These are phyloP conservation scores for Caenorhabditis tropicalis DNA, from an alignment of 1,140 invertebrate species.

Conservation along the genomic window DNA sequence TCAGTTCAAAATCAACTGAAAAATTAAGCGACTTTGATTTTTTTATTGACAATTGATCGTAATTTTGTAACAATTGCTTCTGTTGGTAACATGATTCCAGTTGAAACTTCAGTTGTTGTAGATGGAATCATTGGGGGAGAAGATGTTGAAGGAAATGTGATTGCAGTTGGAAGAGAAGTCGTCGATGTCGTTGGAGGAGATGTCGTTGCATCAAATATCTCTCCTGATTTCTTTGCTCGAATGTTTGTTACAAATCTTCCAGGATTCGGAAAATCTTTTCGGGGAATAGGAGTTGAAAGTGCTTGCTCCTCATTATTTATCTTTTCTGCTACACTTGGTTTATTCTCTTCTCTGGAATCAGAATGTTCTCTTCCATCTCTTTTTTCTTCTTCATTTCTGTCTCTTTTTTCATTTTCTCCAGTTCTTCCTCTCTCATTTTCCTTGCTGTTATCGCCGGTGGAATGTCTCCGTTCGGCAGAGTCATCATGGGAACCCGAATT, in stretches of 20 bases:
- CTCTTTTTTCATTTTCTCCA: not conserved
- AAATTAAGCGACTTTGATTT: constrained; percentile 17
- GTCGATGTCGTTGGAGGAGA: not conserved
- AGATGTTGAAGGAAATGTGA: not conserved
- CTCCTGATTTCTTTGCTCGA: constrained; percentile 20
- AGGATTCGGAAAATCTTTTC: constrained; percentile 6
- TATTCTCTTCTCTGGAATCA: not conserved
- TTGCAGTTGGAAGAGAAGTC: not conserved
- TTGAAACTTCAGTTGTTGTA: not conserved
- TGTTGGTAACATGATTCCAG: constrained; percentile 12
- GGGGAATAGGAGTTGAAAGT: not conserved
- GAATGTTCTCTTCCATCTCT: not conserved
- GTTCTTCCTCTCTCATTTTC: constrained; percentile 31
- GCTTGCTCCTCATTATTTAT: not conserved
- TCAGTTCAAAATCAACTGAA: constrained; percentile 7
- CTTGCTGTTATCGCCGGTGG: constrained; percentile 29
- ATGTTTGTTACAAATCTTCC: constrained; percentile 38
- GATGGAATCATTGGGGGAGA: not conserved
- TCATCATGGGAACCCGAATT: constrained; percentile 36
- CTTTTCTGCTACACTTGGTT: not conserved
- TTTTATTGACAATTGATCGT: constrained; percentile 28
- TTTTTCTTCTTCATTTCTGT: not conserved
- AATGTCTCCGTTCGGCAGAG: constrained; percentile 35
- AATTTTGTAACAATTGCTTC: constrained; percentile 17
- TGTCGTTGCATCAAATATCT: not conserved